A percentile compares a stretch with the other conserved stretches of the same genome.
phyloP scores from a whole-genome alignment of 2,797 vertebrate species.

The Bucorvus abyssinicus region DNA sequence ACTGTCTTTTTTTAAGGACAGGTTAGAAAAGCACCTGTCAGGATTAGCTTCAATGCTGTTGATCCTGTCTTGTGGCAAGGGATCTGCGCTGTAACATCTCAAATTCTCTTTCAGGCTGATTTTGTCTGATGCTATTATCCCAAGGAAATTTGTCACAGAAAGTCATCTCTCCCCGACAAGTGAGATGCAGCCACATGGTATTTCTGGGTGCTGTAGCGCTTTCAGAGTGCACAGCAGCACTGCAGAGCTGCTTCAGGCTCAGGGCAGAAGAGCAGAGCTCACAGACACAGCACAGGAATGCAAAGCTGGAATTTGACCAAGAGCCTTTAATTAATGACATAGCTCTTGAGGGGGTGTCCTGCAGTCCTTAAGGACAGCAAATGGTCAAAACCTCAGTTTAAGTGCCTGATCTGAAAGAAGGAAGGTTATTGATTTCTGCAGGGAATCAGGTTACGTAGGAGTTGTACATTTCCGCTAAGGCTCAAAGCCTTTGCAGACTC shows the following conservation, averaged over 20 bases:
- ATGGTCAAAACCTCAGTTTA: background rate
- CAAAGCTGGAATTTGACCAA: background rate
- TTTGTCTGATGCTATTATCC: background rate
- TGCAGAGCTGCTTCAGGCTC: background rate
- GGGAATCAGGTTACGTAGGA: background rate
- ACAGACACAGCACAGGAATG: background rate
- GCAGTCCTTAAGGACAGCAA: background rate
- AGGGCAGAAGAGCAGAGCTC: background rate
- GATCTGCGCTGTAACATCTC: background rate
- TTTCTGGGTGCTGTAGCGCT: background rate
- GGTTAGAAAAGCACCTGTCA: background rate
- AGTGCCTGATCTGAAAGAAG: background rate
- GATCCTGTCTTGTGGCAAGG: background rate
- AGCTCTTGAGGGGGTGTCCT: background rate
- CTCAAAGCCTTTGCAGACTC: background rate
- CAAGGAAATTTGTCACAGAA: background rate
- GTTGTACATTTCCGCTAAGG: background rate
- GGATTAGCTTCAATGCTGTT: background rate
- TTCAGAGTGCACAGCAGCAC: accelerated
- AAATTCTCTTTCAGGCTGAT: background rate
- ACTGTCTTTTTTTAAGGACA: background rate
- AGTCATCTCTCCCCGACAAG: background rate
- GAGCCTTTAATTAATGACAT: background rate
- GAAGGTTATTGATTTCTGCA: background rate
- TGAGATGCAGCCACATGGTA: accelerated